Percentiles rank a stretch among this genome's conserved stretches.
Conservation (phyloP, 2,888 invertebrate species). For the Synanthedon myopaeformis region DNA sequence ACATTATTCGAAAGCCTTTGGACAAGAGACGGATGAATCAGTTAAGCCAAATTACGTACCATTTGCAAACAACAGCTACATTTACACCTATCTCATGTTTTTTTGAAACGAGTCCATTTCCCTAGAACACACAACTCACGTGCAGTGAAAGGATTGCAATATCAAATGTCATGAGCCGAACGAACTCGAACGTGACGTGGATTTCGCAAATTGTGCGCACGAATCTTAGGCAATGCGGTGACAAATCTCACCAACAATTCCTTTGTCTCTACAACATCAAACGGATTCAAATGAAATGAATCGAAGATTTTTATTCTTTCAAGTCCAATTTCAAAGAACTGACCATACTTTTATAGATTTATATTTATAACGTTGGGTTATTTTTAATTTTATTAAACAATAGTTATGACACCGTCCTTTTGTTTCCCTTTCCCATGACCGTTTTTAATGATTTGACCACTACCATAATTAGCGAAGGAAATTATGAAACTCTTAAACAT, state of each 20-base stretch:
- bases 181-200: slow-evolving; percentile 33
- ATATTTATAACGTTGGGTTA: no score
- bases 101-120: background rate
- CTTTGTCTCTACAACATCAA: slow-evolving; percentile 6
- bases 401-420: background rate
- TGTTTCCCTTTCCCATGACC: background rate
- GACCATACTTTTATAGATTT: no score
- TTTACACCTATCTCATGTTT: background rate
- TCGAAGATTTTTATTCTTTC: no score
- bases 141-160: slow-evolving; percentile 51
- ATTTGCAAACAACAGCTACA: no score
- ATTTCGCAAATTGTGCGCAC: slow-evolving; percentile 56
- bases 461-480: no score
- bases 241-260: slow-evolving; percentile 41
- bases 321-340: no score
- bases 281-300: no score
- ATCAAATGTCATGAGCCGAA: slow-evolving; percentile 43
- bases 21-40: no score
- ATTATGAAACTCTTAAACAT: no score
- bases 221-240: slow-evolving; percentile 39
- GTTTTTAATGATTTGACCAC: no score
- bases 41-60: no score
- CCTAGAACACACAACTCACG: background rate
- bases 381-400: background rate
- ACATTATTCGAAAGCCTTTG: no score